Base-by-base conservation (phyloP, 1,140 invertebrate genomes). In the Euwallacea fornicatus region DNA sequence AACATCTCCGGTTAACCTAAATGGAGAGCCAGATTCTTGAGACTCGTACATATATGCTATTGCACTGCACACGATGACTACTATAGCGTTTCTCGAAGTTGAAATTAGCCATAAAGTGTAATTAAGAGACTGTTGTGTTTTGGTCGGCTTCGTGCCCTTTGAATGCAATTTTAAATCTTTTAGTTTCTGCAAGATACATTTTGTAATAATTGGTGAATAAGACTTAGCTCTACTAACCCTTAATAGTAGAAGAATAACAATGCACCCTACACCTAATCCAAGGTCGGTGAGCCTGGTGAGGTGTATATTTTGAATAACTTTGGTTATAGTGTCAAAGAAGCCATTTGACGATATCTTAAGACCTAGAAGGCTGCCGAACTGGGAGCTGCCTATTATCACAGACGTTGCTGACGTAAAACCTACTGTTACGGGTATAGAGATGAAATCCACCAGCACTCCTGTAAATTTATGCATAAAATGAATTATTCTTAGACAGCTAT, bases 381-480 rank as follows among this genome's bases (percentile, higher is more conserved):
- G 96, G 0, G 93, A 93, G 7, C 90, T 88, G 0, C 92, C 91
- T 56, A 98, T 97, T 58, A 96, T 96, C 7, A 98, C 87, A 11
- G 96, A 95, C 0, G 95, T 96, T 11, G 95, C 95, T 16, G 94
- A 95, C 0, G 95, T 97, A 78, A 97, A 98, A 0, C 95, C 94
- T 63, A 93, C 94, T 0, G 95, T 96, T 10, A 98, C 95, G 6
- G 96, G 94, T 55, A 93, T 88, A 0, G 95, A 96, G 78, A 98
- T 97, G 81, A 97, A 98, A 81, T 96, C 94, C 59, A 98, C 91
- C 15, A 98, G 84, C 72, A 98, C 95, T 75, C 96, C 96, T 96
- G 44, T 58, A 69, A 71, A 42, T 66, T 15, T 15, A 13, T 61
- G 33, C 11, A 7, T 10, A 61, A 61, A 42, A 33, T 33, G 21